phyloP scores from a whole-genome alignment of 2,797 vertebrate genomes.

The Euthynnus affinis region DNA sequence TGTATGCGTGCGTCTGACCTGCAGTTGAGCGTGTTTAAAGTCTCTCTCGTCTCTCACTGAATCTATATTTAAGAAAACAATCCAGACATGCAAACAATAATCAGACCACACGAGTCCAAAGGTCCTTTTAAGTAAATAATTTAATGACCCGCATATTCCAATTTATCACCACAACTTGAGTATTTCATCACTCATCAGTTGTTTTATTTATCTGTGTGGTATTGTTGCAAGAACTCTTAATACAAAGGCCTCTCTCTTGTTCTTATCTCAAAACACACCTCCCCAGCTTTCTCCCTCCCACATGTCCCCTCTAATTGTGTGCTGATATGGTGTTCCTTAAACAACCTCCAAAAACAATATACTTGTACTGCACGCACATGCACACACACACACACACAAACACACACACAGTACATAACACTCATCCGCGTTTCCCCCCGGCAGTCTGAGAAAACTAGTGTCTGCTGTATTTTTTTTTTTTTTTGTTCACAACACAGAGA shows the following conservation, averaged over 20 bases:
- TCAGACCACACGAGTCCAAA: constrained; percentile 33
- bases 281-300: constrained; percentile 35
- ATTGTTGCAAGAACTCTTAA: constrained; percentile 44
- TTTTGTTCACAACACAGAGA: constrained; percentile 19
- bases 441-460: constrained; percentile 50
- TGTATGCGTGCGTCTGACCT: constrained; percentile 72
- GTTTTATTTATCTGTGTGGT: constrained; percentile 46
- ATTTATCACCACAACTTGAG: constrained; percentile 41
- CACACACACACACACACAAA: constrained; percentile 26
- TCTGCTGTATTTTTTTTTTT: constrained; percentile 26
- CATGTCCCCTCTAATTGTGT: constrained; percentile 59
- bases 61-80: neutral
- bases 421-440: constrained; percentile 47
- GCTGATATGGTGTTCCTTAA: constrained; percentile 73
- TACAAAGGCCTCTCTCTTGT: constrained; percentile 67
- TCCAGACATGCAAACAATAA: neutral
- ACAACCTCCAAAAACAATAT: constrained; percentile 73
- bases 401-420: constrained; percentile 28
- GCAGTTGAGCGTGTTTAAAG: too few relatives aligned
- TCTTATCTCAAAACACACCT: constrained; percentile 60
- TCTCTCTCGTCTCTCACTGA: too few relatives aligned
- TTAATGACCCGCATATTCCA: neutral
- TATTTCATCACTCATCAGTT: constrained; percentile 45
- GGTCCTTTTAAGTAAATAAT: constrained; percentile 25
- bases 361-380: constrained; percentile 23